Conservation (phyloP, 1,140 invertebrate species). For the Anastrepha obliqua region DNA sequence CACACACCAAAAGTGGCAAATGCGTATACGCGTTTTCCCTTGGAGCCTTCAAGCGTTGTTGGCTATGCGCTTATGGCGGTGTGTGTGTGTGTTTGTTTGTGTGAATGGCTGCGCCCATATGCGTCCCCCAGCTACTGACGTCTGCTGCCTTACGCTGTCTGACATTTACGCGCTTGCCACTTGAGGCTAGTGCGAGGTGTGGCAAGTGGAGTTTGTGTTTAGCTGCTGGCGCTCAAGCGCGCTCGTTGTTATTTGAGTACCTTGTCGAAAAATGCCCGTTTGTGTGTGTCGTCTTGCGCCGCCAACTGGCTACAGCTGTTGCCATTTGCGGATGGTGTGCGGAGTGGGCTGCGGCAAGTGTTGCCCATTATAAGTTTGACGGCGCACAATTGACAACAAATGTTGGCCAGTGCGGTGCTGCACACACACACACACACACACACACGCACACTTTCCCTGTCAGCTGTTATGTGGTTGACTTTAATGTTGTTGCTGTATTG, state of each 20-base stretch:
- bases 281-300: background rate
- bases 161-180: slow-evolving; percentile 29
- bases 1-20: slow-evolving; percentile 9
- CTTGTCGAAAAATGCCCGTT: background rate
- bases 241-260: background rate
- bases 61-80: too few relatives aligned
- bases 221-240: background rate
- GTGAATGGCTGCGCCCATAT: background rate
- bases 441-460: background rate
- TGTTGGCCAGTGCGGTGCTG: background rate
- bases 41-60: background rate
- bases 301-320: slow-evolving; percentile 44
- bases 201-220: background rate
- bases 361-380: slow-evolving; percentile 44
- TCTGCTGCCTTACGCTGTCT: background rate
- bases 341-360: background rate
- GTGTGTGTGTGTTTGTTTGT: background rate
- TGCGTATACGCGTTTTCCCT: background rate
- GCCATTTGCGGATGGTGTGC: background rate
- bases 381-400: slow-evolving; percentile 34
- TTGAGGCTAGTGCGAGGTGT: background rate
- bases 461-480: background rate
- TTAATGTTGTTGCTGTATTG: background rate
- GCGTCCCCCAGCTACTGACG: background rate
- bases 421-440: background rate